Conservation (phyloP, 1,140 invertebrate genomes). For the Campoletis sonorensis region DNA sequence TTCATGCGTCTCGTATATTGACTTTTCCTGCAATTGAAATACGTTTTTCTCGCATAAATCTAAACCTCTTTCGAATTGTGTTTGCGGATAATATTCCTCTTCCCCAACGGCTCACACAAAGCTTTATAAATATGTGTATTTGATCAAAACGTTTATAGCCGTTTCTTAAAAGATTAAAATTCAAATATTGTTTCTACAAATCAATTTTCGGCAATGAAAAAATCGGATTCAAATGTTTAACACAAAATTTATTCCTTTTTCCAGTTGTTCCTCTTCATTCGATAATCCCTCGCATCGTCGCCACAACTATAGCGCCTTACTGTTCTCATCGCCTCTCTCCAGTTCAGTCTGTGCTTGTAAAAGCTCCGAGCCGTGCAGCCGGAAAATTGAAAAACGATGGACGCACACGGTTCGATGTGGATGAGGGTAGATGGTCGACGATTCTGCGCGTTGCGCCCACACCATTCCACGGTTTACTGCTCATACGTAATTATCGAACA, state of each 20-base stretch:
- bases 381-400: constrained; percentile 63
- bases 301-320: not conserved
- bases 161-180: too few species aligned
- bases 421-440: constrained; percentile 43
- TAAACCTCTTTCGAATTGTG: too few species aligned
- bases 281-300: constrained; percentile 25
- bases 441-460: constrained; percentile 37
- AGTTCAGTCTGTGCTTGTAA: constrained; percentile 19
- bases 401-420: constrained; percentile 45
- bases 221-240: not conserved
- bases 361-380: constrained; percentile 30
- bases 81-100: too few species aligned
- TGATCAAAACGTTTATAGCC: too few species aligned
- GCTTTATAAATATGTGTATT: too few species aligned
- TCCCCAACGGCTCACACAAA: too few species aligned
- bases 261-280: not conserved
- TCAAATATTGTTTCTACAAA: too few species aligned
- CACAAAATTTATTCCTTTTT: not conserved
- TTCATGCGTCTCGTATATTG: too few species aligned
- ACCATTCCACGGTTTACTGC: constrained; percentile 62
- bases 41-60: too few species aligned
- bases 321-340: constrained; percentile 9
- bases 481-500: constrained; percentile 69
- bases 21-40: too few species aligned
- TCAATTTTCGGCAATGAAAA: not conserved